A percentile compares a stretch with the other conserved stretches of the same genome.
Evolutionary conservation across 2,113 vertebrate species (phyloP).

Genomic region (Centropus bengalensis): DNA sequence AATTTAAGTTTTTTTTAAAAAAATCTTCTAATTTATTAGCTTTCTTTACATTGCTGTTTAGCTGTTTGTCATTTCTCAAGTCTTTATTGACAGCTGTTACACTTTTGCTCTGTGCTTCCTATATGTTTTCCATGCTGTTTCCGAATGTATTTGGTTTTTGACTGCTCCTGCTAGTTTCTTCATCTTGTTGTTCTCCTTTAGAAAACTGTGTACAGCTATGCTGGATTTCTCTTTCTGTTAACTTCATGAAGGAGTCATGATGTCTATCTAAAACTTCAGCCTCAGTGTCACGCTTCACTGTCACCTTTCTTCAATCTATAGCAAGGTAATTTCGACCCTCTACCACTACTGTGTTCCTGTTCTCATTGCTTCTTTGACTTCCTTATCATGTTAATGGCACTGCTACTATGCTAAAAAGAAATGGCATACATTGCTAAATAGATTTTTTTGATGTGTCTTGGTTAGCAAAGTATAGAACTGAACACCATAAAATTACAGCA

Average conservation of each 20-base stretch:
- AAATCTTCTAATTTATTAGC: not conserved
- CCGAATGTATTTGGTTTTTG: not conserved
- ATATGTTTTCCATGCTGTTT: not conserved
- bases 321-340: not conserved
- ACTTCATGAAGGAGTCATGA: not conserved
- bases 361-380: not conserved
- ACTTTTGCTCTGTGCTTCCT: not conserved
- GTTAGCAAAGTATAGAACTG: not conserved
- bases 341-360: not conserved
- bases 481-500: not conserved
- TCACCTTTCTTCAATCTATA: not conserved
- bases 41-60: not conserved
- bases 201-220: not conserved
- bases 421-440: not conserved
- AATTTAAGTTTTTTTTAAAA: not conserved
- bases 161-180: not conserved
- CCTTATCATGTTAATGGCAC: not conserved
- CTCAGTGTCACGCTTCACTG: not conserved
- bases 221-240: not conserved
- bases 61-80: not conserved
- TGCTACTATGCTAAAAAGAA: not conserved
- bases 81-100: not conserved
- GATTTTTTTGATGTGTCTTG: not conserved
- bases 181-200: not conserved
- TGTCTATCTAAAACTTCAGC: not conserved